A percentile compares a stretch with the other conserved stretches of the same genome.
Conservation (phyloP, 2,113 vertebrate species). For the Oenanthe oenanthe region DNA sequence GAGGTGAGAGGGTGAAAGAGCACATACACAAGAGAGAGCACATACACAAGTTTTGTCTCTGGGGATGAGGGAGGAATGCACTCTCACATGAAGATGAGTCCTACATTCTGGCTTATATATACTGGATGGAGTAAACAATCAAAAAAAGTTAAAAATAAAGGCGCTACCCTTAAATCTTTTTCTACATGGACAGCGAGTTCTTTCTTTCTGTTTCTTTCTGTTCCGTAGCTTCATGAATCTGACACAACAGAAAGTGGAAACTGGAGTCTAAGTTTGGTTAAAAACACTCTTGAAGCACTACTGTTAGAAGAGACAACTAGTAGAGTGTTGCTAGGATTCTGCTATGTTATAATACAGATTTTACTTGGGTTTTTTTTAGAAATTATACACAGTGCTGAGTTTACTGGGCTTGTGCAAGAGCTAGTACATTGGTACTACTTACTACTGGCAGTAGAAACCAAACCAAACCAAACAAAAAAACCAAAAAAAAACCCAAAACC, state of each 20-base stretch:
- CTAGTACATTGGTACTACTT: not conserved
- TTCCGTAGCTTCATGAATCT: not conserved
- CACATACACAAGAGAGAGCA: not conserved
- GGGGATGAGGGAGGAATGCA: not conserved
- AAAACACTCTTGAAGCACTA: not conserved
- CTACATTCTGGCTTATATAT: not conserved
- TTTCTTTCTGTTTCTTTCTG: not conserved
- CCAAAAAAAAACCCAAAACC: no score
- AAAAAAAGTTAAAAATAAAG: not conserved
- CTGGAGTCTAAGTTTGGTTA: not conserved
- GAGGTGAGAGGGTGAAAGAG: not conserved
- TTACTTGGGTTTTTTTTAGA: not conserved
- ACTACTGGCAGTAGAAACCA: not conserved
- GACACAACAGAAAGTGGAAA: not conserved
- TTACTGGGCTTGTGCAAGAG: not conserved
- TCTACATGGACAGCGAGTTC: not conserved
- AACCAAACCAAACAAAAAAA: accelerated
- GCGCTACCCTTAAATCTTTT: not conserved
- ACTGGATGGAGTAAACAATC: not conserved
- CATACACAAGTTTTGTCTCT: not conserved
- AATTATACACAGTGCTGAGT: not conserved
- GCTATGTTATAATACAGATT: not conserved
- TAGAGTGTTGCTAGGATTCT: not conserved
- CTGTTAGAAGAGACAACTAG: not conserved
- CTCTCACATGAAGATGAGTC: not conserved